Percentiles rank a stretch among this genome's conserved stretches.
phyloP scores from a whole-genome alignment of 1,140 invertebrate genomes.

The Ostrea denselamellosa region DNA sequence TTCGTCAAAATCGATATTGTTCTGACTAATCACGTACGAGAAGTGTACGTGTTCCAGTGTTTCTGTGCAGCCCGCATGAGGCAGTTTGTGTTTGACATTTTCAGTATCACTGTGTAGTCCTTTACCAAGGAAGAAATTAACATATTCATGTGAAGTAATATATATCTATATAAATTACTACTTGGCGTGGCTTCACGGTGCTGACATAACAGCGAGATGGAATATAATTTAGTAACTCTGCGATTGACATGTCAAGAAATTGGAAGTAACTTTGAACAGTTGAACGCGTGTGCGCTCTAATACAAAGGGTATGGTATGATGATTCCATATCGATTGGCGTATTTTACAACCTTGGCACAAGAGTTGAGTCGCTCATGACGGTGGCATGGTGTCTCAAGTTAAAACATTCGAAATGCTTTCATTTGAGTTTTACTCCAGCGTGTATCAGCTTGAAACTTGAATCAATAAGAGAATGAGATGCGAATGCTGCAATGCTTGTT shows the following conservation, averaged over 20 bases:
- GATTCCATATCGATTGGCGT: constrained; percentile 19
- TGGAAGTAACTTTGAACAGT: constrained; percentile 22
- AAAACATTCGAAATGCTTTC: constrained; percentile 16
- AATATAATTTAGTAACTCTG: not conserved
- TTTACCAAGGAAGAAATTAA: not conserved
- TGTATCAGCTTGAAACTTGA: not conserved
- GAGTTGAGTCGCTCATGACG: constrained; percentile 19
- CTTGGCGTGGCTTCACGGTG: not conserved
- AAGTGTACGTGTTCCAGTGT: not conserved
- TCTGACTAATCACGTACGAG: constrained; percentile 20
- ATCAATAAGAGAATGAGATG: constrained; percentile 2
- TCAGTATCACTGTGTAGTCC: not conserved
- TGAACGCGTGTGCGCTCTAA: not conserved
- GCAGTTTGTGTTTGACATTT: constrained; percentile 24
- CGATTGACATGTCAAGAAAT: constrained; percentile 1
- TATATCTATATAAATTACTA: not conserved
- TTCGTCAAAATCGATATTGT: constrained; percentile 26
- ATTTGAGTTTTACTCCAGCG: constrained; percentile 11
- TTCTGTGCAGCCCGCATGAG: not conserved
- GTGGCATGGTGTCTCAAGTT: not conserved
- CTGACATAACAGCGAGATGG: not conserved
- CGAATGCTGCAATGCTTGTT: not conserved
- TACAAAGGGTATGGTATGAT: constrained; percentile 3
- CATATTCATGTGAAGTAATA: constrained; percentile 13
- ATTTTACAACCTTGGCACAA: constrained; percentile 11